Conservation (phyloP, 2,888 invertebrate species). For the Lasioglossum figueresi region DNA sequence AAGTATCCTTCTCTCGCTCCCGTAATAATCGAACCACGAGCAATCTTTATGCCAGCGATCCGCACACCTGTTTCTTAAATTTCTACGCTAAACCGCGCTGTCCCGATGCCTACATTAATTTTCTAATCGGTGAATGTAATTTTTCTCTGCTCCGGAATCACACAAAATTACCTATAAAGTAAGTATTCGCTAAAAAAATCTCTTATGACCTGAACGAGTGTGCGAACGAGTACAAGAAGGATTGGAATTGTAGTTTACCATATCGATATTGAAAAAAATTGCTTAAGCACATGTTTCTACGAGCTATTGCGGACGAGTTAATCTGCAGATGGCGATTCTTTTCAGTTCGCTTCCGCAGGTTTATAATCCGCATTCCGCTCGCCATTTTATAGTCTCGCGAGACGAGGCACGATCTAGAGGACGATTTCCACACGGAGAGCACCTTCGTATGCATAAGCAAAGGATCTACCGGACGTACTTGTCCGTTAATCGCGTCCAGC, state of each 20-base stretch:
- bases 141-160: neutral
- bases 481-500: conserved; percentile 53
- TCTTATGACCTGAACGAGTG: neutral
- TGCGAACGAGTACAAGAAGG: neutral
- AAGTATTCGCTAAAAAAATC: neutral
- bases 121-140: neutral
- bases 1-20: neutral
- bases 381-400: neutral
- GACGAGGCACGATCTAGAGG: conserved; percentile 15
- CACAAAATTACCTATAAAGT: too few species aligned
- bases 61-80: neutral
- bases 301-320: too few species aligned
- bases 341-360: neutral
- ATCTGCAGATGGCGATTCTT: too few species aligned
- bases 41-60: neutral
- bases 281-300: neutral
- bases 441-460: conserved; percentile 25
- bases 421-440: conserved; percentile 13
- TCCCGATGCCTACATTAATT: neutral
- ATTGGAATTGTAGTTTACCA: neutral
- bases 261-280: neutral
- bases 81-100: neutral
- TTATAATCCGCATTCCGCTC: neutral
- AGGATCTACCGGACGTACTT: conserved; percentile 49
- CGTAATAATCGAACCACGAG: neutral